Conservation (phyloP, 1,140 invertebrate species). For the Globodera rostochiensis region DNA sequence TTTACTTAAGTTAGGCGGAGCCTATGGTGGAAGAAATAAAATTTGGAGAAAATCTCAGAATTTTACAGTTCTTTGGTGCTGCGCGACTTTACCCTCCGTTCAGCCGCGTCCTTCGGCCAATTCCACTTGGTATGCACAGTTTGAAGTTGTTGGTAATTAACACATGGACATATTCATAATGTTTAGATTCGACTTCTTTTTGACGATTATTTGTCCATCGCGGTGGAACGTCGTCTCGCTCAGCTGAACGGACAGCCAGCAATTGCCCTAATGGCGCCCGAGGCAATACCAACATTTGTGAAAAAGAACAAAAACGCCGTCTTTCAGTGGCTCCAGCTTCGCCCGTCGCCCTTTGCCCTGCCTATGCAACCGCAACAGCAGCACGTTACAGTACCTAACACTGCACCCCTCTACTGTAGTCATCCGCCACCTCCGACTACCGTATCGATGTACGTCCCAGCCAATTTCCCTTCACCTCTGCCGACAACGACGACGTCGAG, state of each 20-base stretch:
- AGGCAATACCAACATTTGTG: constrained; percentile 4
- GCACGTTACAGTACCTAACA: background rate
- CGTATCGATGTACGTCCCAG: background rate
- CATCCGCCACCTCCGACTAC: background rate
- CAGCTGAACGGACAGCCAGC: constrained; percentile 84
- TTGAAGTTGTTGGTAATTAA: background rate
- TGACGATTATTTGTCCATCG: constrained; percentile 98
- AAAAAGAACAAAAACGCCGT: too few relatives aligned
- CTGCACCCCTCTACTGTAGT: background rate
- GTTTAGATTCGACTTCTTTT: constrained; percentile 64
- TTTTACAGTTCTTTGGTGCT: constrained; percentile 80
- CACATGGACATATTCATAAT: background rate
- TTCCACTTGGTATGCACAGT: constrained; percentile 97
- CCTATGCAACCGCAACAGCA: background rate
- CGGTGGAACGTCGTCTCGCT: constrained; percentile 94
- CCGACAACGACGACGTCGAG: background rate
- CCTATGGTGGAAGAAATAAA: too few relatives aligned
- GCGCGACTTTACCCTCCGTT: constrained; percentile 87
- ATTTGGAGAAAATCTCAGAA: too few relatives aligned
- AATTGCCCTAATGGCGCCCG: constrained; percentile 83
- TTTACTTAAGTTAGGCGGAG: too few relatives aligned
- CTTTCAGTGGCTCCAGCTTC: constrained; percentile 8
- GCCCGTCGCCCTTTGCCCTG: background rate
- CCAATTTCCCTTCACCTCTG: background rate
- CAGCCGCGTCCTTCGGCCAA: constrained; percentile 95